Conservation (phyloP, 2,113 vertebrate species). For the Nothoprocta perdicaria region DNA sequence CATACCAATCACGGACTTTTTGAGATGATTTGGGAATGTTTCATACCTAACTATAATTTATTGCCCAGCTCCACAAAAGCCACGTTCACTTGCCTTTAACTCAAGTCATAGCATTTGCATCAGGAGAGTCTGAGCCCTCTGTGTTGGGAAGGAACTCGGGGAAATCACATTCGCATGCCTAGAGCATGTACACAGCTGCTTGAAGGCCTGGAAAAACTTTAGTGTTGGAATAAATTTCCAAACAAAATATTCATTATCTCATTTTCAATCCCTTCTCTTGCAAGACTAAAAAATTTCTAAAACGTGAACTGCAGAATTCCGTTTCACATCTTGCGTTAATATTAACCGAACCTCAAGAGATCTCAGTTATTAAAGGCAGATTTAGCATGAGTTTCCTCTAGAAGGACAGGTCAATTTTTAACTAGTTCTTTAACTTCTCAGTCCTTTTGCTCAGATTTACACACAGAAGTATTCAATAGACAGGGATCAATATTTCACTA, state of each 20-base stretch:
- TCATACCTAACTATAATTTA: background rate
- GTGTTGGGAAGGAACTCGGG: background rate
- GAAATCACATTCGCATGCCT: background rate
- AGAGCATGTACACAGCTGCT: background rate
- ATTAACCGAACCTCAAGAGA: slow-evolving; percentile 5
- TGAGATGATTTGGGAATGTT: background rate
- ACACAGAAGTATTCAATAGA: background rate
- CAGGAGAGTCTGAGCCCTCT: background rate
- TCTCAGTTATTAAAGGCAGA: slow-evolving; percentile 13
- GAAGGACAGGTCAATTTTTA: background rate
- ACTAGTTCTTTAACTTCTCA: background rate
- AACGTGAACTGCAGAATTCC: background rate
- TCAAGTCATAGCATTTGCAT: background rate
- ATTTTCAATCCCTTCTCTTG: background rate
- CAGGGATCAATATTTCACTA: background rate
- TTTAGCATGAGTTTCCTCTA: background rate
- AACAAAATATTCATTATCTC: background rate
- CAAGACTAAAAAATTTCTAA: background rate
- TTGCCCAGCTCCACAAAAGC: background rate
- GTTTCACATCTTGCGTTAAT: slow-evolving; percentile 34
- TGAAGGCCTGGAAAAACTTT: background rate
- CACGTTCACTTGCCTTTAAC: background rate
- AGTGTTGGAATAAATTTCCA: background rate
- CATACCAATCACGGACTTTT: background rate
- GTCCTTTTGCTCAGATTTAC: background rate